phyloP scores from a whole-genome alignment of 2,113 vertebrate species.

The Ameiurus melas region DNA sequence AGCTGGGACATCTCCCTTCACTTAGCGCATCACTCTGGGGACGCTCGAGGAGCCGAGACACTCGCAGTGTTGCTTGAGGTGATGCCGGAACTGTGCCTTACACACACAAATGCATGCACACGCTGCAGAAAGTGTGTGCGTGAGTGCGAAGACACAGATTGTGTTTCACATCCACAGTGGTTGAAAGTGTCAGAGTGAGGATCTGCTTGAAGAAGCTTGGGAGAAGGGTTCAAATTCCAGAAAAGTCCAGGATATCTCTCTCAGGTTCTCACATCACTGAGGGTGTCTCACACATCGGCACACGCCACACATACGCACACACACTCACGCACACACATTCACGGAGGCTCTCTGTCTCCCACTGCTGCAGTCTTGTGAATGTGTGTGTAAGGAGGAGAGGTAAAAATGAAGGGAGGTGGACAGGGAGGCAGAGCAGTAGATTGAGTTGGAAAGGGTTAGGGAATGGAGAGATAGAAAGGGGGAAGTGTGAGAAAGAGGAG shows the following conservation, averaged over 20 bases:
- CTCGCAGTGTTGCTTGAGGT: slow-evolving; percentile 28
- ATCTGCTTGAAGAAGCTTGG: slow-evolving; percentile 37
- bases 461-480: neutral
- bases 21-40: slow-evolving; percentile 26
- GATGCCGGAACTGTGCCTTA: slow-evolving; percentile 37
- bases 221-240: slow-evolving; percentile 39
- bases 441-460: slow-evolving; percentile 26
- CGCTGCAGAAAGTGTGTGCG: neutral
- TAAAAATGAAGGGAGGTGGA: slow-evolving; percentile 16
- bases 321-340: slow-evolving; percentile 1
- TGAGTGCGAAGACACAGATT: slow-evolving; percentile 15
- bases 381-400: slow-evolving; percentile 5
- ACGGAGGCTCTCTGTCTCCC: slow-evolving; percentile 34
- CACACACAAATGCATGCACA: slow-evolving; percentile 14
- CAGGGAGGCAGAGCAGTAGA: slow-evolving; percentile 11
- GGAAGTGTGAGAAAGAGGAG: slow-evolving; percentile 11
- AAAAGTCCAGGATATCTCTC: slow-evolving; percentile 31
- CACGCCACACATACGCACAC: slow-evolving; percentile 13
- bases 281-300: slow-evolving; percentile 12
- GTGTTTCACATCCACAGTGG: slow-evolving; percentile 36
- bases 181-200: slow-evolving; percentile 39
- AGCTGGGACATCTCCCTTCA: slow-evolving; percentile 46
- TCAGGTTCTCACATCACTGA: slow-evolving; percentile 34
- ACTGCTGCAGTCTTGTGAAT: slow-evolving; percentile 48
- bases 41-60: slow-evolving; percentile 23